Conservation (phyloP, 2,113 vertebrate species). For the Alces alces region DNA sequence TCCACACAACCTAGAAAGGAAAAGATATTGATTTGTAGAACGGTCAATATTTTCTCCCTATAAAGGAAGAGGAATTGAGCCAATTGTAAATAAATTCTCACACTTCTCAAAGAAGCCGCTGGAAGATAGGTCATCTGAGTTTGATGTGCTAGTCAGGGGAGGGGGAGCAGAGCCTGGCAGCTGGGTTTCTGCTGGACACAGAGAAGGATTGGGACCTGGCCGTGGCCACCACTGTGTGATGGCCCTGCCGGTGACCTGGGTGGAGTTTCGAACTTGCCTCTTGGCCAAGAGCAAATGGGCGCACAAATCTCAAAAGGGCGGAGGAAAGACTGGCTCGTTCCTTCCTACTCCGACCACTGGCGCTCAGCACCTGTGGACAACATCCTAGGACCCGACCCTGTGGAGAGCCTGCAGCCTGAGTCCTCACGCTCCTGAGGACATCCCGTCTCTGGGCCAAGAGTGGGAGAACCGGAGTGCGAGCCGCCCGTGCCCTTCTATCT, state of each 20-base stretch:
- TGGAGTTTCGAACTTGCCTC: accelerated
- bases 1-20: background rate
- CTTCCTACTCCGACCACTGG: accelerated
- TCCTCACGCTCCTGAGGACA: accelerated
- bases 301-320: accelerated
- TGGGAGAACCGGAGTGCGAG: accelerated
- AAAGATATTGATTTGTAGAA: background rate
- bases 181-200: accelerated
- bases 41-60: background rate
- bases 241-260: accelerated
- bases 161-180: accelerated
- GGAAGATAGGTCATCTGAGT: too few species aligned
- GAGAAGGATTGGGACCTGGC: accelerated
- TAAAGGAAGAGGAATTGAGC: background rate
- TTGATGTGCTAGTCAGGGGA: accelerated
- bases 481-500: accelerated
- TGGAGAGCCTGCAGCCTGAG: accelerated
- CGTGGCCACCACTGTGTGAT: accelerated
- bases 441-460: accelerated
- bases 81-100: background rate
- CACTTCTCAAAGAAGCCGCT: background rate
- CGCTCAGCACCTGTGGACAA: accelerated
- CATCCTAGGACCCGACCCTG: background rate
- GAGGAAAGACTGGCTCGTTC: background rate
- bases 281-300: background rate